Base-by-base conservation (phyloP, 2,113 vertebrate species). In the Empidonax traillii region DNA sequence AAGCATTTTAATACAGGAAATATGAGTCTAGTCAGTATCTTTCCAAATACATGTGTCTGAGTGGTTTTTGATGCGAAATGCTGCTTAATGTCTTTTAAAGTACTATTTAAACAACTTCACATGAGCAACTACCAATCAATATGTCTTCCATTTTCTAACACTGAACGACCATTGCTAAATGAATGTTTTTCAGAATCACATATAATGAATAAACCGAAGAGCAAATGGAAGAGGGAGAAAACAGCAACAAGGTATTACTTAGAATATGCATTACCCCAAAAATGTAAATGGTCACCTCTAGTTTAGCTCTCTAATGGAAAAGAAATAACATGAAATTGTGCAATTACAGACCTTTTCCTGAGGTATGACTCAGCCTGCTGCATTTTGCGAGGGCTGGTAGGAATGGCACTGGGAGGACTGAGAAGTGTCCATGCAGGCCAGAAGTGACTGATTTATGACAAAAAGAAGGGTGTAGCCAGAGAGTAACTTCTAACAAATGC, bases 1-100 rank as follows among this genome's bases (percentile, higher is more conserved):
- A 93, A 94, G 96, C 77, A 94, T 97, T 98, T 97, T 96, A 97
- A 97, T 97, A 91, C 96, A 96, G 97, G 97, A 98, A 97, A 97
- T 85, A 94, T 39, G 75, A 96, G 94, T 97, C 96, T 97, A 96
- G 94, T 96, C 96, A 80, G 90, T 97, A 95, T 97, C 97, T 97
- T 96, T 97, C 92, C 92, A 97, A 96, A 91, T 83, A 76, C 67
- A 47, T 71, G 72, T 43, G 61, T 89, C 95, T 96, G 89, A 94
- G 80, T 80, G 73, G 74, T 73, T 97, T 97, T 96, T 95, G 94
- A 95, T 94, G 92, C 94, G 79, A 97, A 95, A 97, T 85, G 94
- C 43, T 87, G 83, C 52, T 89, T 96, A 93, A 84, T 95, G 93
- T 94, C 51, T 94, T 97, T 95, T 92, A 96, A 97, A 98, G 95